These are phyloP conservation scores for Ptilodon capucinus DNA, from an alignment of 2,888 invertebrate genomes.

Conservation along the genomic window DNA sequence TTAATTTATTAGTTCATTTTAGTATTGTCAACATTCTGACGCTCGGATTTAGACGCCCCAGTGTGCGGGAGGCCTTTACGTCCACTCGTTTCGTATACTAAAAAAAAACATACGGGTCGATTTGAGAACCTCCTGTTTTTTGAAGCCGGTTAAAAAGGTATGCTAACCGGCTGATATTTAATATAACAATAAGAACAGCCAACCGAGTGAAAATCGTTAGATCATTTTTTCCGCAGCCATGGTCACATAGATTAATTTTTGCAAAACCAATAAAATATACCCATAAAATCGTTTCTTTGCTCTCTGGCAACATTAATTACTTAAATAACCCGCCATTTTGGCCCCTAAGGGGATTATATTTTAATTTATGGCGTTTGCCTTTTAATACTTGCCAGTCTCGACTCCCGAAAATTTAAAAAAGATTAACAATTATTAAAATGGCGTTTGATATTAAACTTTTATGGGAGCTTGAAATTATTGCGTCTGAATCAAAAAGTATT, in stretches of 20 bases:
- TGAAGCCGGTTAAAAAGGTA: too few relatives aligned
- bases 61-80: too few relatives aligned
- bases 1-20: too few relatives aligned
- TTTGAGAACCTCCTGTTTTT: too few relatives aligned
- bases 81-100: too few relatives aligned
- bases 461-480: background rate
- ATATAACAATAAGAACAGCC: too few relatives aligned
- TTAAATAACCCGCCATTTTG: conserved; percentile 18
- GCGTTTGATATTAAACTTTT: background rate
- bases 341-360: conserved; percentile 6
- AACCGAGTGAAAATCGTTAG: conserved; percentile 10
- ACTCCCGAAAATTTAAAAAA: conserved; percentile 3
- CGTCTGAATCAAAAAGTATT: background rate
- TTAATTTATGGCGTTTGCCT: conserved; percentile 16
- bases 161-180: too few relatives aligned
- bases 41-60: too few relatives aligned
- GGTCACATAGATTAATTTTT: conserved; percentile 4
- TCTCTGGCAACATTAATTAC: conserved; percentile 13
- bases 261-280: conserved; percentile 7
- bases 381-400: conserved; percentile 11
- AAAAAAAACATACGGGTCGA: too few relatives aligned
- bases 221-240: background rate
- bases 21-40: too few relatives aligned
- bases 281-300: background rate
- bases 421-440: conserved; percentile 11